A percentile compares a stretch with the other conserved stretches of the same genome.
Evolutionary conservation across 2,113 vertebrate species (phyloP).

Genomic region (Calyptomena viridis): DNA sequence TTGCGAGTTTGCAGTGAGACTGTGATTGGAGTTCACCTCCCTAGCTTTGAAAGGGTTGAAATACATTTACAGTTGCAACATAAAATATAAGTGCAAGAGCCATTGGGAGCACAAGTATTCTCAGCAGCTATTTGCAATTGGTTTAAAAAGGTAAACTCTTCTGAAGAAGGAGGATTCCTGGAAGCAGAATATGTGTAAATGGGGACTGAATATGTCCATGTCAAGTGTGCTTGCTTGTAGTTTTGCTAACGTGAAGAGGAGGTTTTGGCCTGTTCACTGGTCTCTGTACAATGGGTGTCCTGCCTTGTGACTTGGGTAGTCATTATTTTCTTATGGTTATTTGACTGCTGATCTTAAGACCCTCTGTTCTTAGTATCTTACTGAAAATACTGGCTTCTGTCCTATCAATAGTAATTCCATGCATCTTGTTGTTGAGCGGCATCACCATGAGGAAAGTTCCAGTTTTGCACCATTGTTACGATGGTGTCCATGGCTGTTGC

Average conservation of each 20-base stretch:
- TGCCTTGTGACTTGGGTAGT: background rate
- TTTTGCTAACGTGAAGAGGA: background rate
- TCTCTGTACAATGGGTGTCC: background rate
- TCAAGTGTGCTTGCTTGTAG: background rate
- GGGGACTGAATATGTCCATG: background rate
- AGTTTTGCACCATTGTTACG: fast-evolving
- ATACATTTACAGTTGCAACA: background rate
- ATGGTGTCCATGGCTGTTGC: background rate
- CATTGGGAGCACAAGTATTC: background rate
- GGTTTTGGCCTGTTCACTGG: background rate
- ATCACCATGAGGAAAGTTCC: background rate
- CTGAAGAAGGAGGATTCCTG: background rate
- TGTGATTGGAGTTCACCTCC: background rate
- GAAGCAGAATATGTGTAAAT: background rate
- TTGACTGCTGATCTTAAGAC: background rate
- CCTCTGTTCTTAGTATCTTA: background rate
- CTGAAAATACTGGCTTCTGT: background rate
- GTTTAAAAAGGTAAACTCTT: background rate
- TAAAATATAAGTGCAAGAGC: background rate
- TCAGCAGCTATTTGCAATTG: background rate
- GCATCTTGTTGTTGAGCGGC: background rate
- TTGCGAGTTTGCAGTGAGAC: background rate
- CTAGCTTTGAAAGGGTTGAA: background rate
- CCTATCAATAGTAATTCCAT: background rate
- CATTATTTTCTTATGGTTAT: background rate